Evolutionary conservation across 2,113 vertebrate species (phyloP), one percentile per base, ranked within the genome.

Genomic region (Cricetomys ansorgei): DNA sequence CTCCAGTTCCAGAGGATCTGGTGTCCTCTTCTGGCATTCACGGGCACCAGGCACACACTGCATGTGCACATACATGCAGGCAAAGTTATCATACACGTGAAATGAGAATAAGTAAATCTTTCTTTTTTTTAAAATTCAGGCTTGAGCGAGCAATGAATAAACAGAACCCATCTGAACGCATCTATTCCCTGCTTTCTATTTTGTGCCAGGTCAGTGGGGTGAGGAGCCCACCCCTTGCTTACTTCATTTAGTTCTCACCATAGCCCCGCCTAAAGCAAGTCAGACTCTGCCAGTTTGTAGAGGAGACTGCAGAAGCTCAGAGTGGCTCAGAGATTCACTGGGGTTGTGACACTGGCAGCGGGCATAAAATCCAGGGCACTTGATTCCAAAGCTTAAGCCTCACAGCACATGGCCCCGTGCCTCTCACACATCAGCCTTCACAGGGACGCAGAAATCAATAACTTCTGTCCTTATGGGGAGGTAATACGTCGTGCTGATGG

Each of bases 61-160:
- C 16, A 37, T 79, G 48, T 21, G 9, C 77, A 55, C 77, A 79
- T 55, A 23, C 50, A n/a, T n/a, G 50, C 19, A 57, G 21, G 53
- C 77, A n/a, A 57, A 53, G 57, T 34, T n/a, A 19, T 80, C 50
- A n/a, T 37, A 80, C 77, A 25, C 21, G 13, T n/a, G 77, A 80
- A 25, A 80, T 80, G 34, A 62, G 64, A 84, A 83, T 40, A 72
- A 72, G n/a, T 40, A 72, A 73, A 73, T n/a, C 12, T 34, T 17
- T 73, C 21, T n/a, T 19, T 70, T 37, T 83, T 94, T 93, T 87
- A 62, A 67, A 92, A 93, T 17, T 55, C 16, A 93, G 34, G 37
- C 40, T 80, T 34, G 21, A 76, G 27, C n/a, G 70, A 80, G 25
- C 57, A 59, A 45, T 12, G 6, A 48, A 21, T 45, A 65, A 93